These are phyloP conservation scores for Colossoma macropomum DNA, from an alignment of 2,113 vertebrate genomes.

Conservation along the genomic window DNA sequence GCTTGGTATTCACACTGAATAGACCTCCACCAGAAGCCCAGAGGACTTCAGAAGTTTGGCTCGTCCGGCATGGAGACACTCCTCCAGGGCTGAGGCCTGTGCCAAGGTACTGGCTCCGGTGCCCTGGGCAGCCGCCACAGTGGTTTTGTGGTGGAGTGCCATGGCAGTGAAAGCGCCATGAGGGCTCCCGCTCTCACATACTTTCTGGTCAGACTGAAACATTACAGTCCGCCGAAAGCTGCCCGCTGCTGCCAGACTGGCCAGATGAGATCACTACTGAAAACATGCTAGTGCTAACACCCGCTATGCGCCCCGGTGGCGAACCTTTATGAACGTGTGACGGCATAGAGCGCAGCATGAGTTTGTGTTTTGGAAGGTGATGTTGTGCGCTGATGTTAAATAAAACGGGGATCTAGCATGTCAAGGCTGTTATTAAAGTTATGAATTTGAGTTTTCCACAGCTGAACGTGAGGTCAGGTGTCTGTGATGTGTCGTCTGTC, in stretches of 20 bases:
- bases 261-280: slow-evolving; percentile 51
- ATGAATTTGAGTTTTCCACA: slow-evolving; percentile 20
- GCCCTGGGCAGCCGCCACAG: slow-evolving; percentile 48
- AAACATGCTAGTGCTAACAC: slow-evolving; percentile 38
- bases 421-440: slow-evolving; percentile 21
- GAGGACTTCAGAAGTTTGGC: slow-evolving; percentile 31
- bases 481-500: slow-evolving; percentile 3
- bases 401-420: slow-evolving; percentile 26
- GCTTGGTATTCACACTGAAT: background rate
- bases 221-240: slow-evolving; percentile 45
- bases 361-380: slow-evolving; percentile 22
- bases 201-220: slow-evolving; percentile 58
- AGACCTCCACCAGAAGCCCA: slow-evolving; percentile 33
- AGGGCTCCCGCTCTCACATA: slow-evolving; percentile 55
- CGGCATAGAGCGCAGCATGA: slow-evolving; percentile 34
- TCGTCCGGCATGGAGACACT: slow-evolving; percentile 14
- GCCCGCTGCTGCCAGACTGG: slow-evolving; percentile 48
- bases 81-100: slow-evolving; percentile 34
- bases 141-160: slow-evolving; percentile 60
- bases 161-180: slow-evolving; percentile 51
- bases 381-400: slow-evolving; percentile 14
- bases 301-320: slow-evolving; percentile 35
- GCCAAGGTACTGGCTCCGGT: slow-evolving; percentile 53
- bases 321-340: slow-evolving; percentile 27
- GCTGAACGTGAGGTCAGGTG: slow-evolving; percentile 23